Evolutionary conservation across 2,888 invertebrate species (phyloP), one percentile per base, ranked within the genome.

Genomic region (Pseudanteris insignis): DNA sequence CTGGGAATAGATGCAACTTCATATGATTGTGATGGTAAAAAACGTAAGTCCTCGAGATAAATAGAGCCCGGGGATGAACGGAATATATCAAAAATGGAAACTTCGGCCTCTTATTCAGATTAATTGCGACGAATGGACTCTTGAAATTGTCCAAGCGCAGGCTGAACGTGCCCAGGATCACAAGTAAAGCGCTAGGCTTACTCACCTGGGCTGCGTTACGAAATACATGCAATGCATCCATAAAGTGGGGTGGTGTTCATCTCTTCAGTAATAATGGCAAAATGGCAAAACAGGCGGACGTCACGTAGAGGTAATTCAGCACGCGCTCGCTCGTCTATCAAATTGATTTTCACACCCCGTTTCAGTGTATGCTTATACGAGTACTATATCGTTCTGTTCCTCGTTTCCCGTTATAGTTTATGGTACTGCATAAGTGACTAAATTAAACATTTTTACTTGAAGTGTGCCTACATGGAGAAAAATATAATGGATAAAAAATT

Each of bases 251-350:
- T 59, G 67, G 26, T 64, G 69, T 63, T 67, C 69, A 68, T 57
- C 71, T 72, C 74, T 68, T 72, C 73, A 74, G 76, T 78, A 76
- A 76, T 78, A 77, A 78, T 75, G 74, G 72, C 76, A 77, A 77
- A 78, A 77, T 76, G 75, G 74, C 70, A 76, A 78, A 78, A 76
- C 76, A 71, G 74, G 66, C 70, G 74, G 74, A 77, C 75, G 78
- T 79, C 79, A 79, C 79, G 79, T 79, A 78, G 76, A 78, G 79
- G 78, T 78, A 79, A 79, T 79, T 79, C 75, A 72, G 77, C 79
- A 79, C 79, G 79, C 77, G 74, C 76, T 72, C 70, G 70, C 72
- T 71, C 72, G 71, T 70, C 76, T 72, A 72, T 76, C 77, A 77
- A 78, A 78, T 78, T 78, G 76, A 77, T 78, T 78, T 78, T 70